A percentile compares a stretch with the other conserved stretches of the same genome.
Evolutionary conservation across 2,797 vertebrate genomes (phyloP).

Genomic region (Distichodus sexfasciatus): DNA sequence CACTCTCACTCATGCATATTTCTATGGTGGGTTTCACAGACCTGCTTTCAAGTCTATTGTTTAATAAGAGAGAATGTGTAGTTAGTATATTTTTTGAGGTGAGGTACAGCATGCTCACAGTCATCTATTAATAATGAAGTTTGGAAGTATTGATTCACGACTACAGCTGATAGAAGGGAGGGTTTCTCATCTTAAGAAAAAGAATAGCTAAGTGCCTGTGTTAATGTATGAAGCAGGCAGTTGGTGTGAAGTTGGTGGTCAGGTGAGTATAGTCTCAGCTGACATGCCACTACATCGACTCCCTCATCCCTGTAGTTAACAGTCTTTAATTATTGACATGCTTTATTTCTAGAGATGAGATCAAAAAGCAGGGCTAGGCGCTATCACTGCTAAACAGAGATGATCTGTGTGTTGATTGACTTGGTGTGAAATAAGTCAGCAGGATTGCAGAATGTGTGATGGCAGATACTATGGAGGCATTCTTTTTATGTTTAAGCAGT

Average conservation of each 20-base stretch:
- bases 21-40: constrained; percentile 52
- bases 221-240: constrained; percentile 65
- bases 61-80: constrained; percentile 51
- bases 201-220: constrained; percentile 59
- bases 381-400: constrained; percentile 8
- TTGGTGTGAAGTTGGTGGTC: constrained; percentile 62
- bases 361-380: constrained; percentile 13
- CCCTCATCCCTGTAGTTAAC: constrained; percentile 57
- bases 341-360: constrained; percentile 45
- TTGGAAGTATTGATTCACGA: constrained; percentile 68
- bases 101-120: constrained; percentile 54
- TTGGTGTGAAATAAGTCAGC: constrained; percentile 29
- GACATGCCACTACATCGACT: constrained; percentile 56
- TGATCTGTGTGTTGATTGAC: constrained; percentile 13
- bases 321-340: constrained; percentile 57
- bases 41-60: constrained; percentile 66
- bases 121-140: constrained; percentile 67
- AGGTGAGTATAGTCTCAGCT: constrained; percentile 62
- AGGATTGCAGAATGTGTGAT: not conserved
- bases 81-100: constrained; percentile 58
- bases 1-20: constrained; percentile 61
- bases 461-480: no score
- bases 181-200: constrained; percentile 65
- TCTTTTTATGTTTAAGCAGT: no score
- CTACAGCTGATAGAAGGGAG: constrained; percentile 58